Evolutionary conservation across 2,797 vertebrate species (phyloP).

Genomic region (Coendou prehensilis): DNA sequence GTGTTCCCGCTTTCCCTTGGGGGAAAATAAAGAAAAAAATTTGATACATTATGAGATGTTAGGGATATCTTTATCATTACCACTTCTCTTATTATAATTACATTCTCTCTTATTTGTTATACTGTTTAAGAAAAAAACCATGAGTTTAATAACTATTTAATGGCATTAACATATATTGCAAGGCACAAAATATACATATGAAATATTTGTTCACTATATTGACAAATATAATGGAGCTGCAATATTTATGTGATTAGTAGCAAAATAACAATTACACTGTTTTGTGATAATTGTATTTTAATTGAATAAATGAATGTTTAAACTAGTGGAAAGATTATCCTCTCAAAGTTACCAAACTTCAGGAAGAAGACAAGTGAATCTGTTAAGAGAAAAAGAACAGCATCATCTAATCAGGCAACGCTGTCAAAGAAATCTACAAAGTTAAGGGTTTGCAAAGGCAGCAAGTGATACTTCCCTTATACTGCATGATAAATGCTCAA

Average conservation of each 20-base stretch:
- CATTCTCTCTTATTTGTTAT: background rate
- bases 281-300: slow-evolving; percentile 20
- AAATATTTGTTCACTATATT: background rate
- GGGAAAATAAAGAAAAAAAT: background rate
- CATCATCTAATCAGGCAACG: background rate
- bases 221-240: background rate
- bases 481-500: background rate
- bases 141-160: background rate
- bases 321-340: background rate
- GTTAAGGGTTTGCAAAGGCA: background rate
- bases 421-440: background rate
- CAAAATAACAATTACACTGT: background rate
- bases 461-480: background rate
- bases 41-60: background rate
- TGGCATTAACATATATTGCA: background rate
- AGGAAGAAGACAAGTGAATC: slow-evolving; percentile 17
- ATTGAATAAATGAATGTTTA: slow-evolving; percentile 11
- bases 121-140: background rate
- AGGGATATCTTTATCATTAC: background rate
- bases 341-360: background rate
- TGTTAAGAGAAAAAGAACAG: slow-evolving; percentile 2
- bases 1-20: background rate
- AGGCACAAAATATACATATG: background rate
- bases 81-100: background rate
- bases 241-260: background rate